Conservation (phyloP, 2,888 invertebrate genomes). For the Geophilus truncorum region DNA sequence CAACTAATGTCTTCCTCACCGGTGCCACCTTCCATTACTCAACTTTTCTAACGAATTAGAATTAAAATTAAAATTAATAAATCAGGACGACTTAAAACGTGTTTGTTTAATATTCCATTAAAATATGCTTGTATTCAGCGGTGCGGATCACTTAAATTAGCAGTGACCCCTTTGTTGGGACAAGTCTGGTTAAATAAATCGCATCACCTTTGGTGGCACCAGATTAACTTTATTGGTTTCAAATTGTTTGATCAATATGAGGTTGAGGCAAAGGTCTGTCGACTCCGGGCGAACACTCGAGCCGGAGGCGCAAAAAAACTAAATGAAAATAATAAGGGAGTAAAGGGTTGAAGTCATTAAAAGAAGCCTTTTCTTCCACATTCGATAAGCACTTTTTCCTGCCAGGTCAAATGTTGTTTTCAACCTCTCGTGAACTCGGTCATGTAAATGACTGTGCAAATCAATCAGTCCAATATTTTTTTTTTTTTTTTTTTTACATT, state of each 20-base stretch:
- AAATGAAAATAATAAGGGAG: not conserved
- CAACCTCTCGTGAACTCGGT: not conserved
- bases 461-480: not conserved
- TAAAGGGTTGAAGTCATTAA: constrained; percentile 11
- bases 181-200: constrained; percentile 33
- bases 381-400: not conserved
- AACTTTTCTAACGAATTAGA: not conserved
- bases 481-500: not conserved
- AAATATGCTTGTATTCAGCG: not conserved
- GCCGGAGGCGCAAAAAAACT: not conserved
- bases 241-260: constrained; percentile 34
- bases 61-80: not conserved
- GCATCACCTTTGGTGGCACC: constrained; percentile 31
- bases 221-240: constrained; percentile 35
- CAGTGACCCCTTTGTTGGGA: not conserved
- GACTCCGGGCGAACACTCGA: not conserved
- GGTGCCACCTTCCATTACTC: not conserved
- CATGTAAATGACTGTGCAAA: not conserved
- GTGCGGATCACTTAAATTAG: not conserved
- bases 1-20: not conserved
- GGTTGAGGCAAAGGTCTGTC: constrained; percentile 32
- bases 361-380: not conserved
- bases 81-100: too few species aligned
- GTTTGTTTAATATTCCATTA: not conserved
- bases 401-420: not conserved